Evolutionary conservation across 1,140 invertebrate genomes (phyloP).

Genomic region (Bicyclus anynana): DNA sequence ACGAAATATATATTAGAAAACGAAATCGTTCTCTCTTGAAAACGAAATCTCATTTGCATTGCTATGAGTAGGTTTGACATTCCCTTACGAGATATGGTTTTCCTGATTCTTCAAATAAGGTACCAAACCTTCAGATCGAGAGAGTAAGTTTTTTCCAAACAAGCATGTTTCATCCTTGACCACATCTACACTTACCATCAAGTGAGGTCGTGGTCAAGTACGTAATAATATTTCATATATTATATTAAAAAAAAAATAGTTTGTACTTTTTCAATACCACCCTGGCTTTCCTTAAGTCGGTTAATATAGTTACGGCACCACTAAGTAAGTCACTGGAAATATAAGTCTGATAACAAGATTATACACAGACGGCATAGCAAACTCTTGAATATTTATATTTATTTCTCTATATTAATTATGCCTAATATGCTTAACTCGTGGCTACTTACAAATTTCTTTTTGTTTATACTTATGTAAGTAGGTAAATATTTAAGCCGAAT

Average conservation of each 20-base stretch:
- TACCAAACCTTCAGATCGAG: no score
- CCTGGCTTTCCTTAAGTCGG: conserved; percentile 31
- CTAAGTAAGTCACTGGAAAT: conserved; percentile 47
- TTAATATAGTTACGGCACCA: conserved; percentile 58
- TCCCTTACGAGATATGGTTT: no score
- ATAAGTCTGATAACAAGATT: conserved; percentile 34
- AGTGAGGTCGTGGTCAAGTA: no score
- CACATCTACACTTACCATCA: no score
- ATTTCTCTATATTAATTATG: neutral
- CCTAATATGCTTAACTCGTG: neutral
- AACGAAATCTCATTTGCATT: no score
- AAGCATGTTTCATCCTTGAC: no score
- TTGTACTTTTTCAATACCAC: conserved; percentile 15
- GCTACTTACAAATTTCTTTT: neutral
- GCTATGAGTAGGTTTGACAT: no score
- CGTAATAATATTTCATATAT: no score
- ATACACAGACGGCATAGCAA: conserved; percentile 6
- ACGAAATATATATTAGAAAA: no score
- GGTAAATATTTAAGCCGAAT: neutral
- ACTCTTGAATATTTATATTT: neutral
- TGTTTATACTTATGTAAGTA: neutral
- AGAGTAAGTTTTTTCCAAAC: no score
- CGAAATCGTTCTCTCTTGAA: no score
- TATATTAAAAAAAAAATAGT: neutral
- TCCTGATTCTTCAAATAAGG: no score